Conservation (phyloP, 2,888 invertebrate genomes). For the Harpalus rubripes region DNA sequence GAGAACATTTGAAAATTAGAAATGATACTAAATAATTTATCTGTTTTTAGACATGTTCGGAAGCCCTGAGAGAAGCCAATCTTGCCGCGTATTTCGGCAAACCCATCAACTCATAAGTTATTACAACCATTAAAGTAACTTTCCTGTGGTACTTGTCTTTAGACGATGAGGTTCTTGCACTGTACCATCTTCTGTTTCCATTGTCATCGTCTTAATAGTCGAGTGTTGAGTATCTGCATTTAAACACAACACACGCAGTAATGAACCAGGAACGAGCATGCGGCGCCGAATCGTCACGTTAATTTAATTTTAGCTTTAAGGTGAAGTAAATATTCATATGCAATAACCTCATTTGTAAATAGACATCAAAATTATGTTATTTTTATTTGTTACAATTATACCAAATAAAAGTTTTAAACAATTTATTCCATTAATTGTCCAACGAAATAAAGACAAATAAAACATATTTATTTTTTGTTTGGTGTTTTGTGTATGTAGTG, state of each 20-base stretch:
- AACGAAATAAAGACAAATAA: neutral
- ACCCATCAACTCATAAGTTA: slow-evolving; percentile 93
- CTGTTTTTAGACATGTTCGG: slow-evolving; percentile 91
- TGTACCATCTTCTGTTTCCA: slow-evolving; percentile 1
- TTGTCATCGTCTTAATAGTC: slow-evolving; percentile 17
- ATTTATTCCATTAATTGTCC: neutral
- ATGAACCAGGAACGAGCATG: neutral
- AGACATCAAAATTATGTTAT: slow-evolving; percentile 65
- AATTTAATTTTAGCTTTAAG: slow-evolving; percentile 55
- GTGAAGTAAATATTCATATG: slow-evolving; percentile 45
- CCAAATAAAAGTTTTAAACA: slow-evolving; percentile 44
- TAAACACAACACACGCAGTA: slow-evolving; percentile 28
- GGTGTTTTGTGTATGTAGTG: too few relatives aligned
- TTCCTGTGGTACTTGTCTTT: slow-evolving; percentile 63
- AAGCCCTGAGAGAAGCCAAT: slow-evolving; percentile 98
- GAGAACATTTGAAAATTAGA: too few relatives aligned
- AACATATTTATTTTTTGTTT: neutral
- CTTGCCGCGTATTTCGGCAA: slow-evolving; percentile 97
- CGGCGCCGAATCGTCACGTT: slow-evolving; percentile 33
- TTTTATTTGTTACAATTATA: slow-evolving; percentile 54
- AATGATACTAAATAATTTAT: neutral
- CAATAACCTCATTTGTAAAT: slow-evolving; percentile 67
- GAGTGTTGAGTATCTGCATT: slow-evolving; percentile 37
- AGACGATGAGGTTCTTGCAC: slow-evolving; percentile 65
- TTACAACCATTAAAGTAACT: slow-evolving; percentile 2